These are phyloP conservation scores for Atrichornis clamosus DNA, from an alignment of 2,113 vertebrate species.

Conservation along the genomic window DNA sequence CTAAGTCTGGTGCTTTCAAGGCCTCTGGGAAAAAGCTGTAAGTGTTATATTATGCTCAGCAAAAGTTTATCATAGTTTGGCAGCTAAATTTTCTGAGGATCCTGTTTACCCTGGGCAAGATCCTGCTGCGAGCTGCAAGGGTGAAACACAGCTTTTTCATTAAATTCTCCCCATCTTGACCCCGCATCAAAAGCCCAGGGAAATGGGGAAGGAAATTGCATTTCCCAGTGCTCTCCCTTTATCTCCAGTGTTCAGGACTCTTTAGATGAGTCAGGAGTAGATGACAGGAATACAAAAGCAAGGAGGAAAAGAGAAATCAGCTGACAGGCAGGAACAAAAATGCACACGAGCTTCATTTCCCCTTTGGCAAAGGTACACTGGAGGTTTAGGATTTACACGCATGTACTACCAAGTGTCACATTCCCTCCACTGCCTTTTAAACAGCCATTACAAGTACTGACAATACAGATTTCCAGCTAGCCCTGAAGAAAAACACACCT, in stretches of 20 bases:
- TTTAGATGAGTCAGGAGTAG: not conserved
- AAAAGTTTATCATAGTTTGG: not conserved
- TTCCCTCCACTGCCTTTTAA: not conserved
- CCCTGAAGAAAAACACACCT: not conserved
- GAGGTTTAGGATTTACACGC: not conserved
- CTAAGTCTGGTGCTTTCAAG: not conserved
- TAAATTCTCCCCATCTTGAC: not conserved
- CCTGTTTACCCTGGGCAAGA: not conserved
- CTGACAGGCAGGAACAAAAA: not conserved
- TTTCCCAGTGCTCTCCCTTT: not conserved
- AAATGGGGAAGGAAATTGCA: not conserved
- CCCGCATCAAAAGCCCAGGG: not conserved
- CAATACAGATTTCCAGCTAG: not conserved
- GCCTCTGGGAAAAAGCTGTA: not conserved
- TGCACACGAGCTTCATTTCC: not conserved
- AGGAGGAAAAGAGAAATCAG: not conserved
- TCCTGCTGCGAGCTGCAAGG: not conserved
- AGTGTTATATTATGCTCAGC: not conserved
- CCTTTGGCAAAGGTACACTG: not conserved
- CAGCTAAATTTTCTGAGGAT: slow-evolving; percentile 1
- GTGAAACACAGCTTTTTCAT: not conserved
- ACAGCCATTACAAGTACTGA: not conserved
- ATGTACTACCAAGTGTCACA: not conserved
- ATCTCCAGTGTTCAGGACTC: not conserved
- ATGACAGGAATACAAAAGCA: not conserved